Percentiles rank a stretch among this genome's conserved stretches.
These are phyloP conservation scores for Dascillus cervinus DNA, from an alignment of 2,888 invertebrate species.

Conservation along the genomic window DNA sequence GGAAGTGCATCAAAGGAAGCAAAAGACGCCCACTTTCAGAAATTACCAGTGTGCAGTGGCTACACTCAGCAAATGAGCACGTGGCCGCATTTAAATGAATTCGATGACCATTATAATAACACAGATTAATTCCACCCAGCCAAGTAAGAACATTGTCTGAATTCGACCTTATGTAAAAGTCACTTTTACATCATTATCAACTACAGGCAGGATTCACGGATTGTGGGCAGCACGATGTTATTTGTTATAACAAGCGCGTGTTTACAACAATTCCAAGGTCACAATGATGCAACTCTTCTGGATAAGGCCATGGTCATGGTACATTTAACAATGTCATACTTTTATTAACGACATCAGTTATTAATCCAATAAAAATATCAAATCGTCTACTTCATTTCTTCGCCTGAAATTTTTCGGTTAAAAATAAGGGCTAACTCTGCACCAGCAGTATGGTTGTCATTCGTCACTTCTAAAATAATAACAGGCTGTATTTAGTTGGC, in stretches of 20 bases:
- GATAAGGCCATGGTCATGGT: slow-evolving; percentile 19
- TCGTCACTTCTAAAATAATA: too few species aligned
- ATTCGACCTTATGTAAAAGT: slow-evolving; percentile 1
- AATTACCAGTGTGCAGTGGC: too few species aligned
- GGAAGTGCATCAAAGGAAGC: too few species aligned
- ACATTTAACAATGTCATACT: slow-evolving; percentile 2
- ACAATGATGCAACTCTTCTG: slow-evolving; percentile 17
- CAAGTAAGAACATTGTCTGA: neutral
- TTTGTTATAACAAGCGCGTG: slow-evolving; percentile 20
- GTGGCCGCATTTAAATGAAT: slow-evolving; percentile 4
- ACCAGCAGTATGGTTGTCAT: too few species aligned
- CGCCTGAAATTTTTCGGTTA: too few species aligned
- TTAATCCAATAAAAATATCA: too few species aligned
- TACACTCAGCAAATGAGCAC: slow-evolving; percentile 1
- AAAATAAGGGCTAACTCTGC: too few species aligned
- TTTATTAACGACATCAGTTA: neutral
- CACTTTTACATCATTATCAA: slow-evolving; percentile 6
- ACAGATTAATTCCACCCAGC: neutral
- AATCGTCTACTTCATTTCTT: too few species aligned
- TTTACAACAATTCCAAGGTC: slow-evolving; percentile 17
- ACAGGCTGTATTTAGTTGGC: too few species aligned
- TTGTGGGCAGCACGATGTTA: slow-evolving; percentile 20
- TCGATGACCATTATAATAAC: neutral
- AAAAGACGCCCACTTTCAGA: too few species aligned
- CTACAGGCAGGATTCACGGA: slow-evolving; percentile 24